These are phyloP conservation scores for Harpalus rufipes DNA, from an alignment of 2,888 invertebrate genomes.

Conservation along the genomic window DNA sequence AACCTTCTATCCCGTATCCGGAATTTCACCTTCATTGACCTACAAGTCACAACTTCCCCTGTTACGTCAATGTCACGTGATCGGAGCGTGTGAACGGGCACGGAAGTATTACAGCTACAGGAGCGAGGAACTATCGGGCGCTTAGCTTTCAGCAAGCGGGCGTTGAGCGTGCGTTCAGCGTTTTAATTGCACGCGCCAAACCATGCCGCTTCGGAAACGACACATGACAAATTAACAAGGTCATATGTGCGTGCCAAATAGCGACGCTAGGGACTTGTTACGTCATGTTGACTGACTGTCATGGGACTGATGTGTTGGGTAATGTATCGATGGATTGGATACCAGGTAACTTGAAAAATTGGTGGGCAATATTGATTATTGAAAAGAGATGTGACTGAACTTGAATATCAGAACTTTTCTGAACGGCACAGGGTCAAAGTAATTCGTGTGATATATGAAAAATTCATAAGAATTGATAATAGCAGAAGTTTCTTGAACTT, in stretches of 20 bases:
- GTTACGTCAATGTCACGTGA: constrained; percentile 7
- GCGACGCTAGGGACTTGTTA: background rate
- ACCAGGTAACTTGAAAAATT: constrained; percentile 43
- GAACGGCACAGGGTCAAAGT: too few species aligned
- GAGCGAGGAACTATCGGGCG: background rate
- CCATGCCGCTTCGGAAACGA: background rate
- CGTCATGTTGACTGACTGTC: constrained; percentile 19
- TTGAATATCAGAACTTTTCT: too few species aligned
- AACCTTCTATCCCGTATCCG: constrained; percentile 1
- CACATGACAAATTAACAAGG: constrained; percentile 50
- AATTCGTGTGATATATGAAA: too few species aligned
- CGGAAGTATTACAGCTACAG: constrained; percentile 4
- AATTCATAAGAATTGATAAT: too few species aligned
- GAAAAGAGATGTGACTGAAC: too few species aligned
- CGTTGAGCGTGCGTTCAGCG: background rate
- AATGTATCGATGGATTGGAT: background rate
- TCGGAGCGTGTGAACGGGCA: constrained; percentile 10
- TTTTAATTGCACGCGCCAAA: constrained; percentile 25
- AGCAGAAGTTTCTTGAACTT: too few species aligned
- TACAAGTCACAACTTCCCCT: background rate
- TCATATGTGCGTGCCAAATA: constrained; percentile 9
- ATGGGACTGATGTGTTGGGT: constrained; percentile 12
- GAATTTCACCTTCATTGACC: constrained; percentile 36
- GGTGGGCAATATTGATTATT: background rate
- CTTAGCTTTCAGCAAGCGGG: too few species aligned